Evolutionary conservation across 2,113 vertebrate genomes (phyloP), one percentile per base, ranked within the genome.

Genomic region (Ascaphus truei): DNA sequence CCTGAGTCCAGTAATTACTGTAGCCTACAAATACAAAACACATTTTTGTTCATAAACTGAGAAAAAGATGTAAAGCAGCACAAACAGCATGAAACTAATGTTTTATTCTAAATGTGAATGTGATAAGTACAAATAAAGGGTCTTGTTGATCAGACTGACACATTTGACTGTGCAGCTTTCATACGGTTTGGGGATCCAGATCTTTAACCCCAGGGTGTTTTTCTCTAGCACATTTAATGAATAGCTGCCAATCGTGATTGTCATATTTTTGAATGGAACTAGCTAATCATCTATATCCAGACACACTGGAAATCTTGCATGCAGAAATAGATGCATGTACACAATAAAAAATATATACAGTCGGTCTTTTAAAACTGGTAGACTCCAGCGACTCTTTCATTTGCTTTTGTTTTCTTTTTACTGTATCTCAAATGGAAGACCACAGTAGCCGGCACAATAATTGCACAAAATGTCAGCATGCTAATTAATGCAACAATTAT

Each of bases 271-370:
- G 20, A 69, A 69, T 51, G 33, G 55, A 52, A 52, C 26, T 16
- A 31, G 56, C 45, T 69, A 69, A 69, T 71, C 67, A 61, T 52
- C 57, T 57, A n/a, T 33, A 41, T 61, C 45, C 67, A 71, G 56
- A 61, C 57, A 52, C 67, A 37, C 30, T 26, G 53, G 52, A 55
- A 66, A 66, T 26, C 50, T 43, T 25, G 63, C 43, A 15, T 60
- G 55, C 55, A 37, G 41, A 57, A 34, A 34, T 18, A 53, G n/a
- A 29, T 31, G 23, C 34, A 65, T 33, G 22, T 11, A 48, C 31
- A 57, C 22, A 25, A 59, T 58, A 15, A 34, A 55, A 68, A 66
- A 67, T 67, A 56, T 18, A n/a, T n/a, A n/a, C n/a, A n/a, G n/a
- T 58, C 48, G 58, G 34, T 4, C 3, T 47, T 48, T 26, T 55